These are phyloP conservation scores for Acholoe squamosa DNA, from an alignment of 2,888 invertebrate genomes.

Conservation along the genomic window DNA sequence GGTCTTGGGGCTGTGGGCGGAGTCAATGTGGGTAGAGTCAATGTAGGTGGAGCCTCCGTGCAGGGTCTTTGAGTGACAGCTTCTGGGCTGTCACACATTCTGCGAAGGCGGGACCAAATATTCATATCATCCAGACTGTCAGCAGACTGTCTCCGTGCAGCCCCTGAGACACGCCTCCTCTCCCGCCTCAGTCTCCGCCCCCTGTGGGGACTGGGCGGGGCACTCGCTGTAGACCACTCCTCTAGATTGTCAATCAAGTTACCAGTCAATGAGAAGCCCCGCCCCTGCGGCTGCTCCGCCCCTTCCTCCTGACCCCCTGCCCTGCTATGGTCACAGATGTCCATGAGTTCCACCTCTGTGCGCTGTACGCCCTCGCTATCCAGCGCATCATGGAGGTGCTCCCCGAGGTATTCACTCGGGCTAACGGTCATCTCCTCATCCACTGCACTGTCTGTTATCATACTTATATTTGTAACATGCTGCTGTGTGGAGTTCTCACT, in stretches of 20 bases:
- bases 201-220: conserved; percentile 52
- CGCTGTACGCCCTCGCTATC: background rate
- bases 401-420: background rate
- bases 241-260: conserved; percentile 55
- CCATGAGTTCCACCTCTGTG: conserved; percentile 17
- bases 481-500: no score
- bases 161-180: background rate
- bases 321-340: conserved; percentile 34
- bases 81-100: conserved; percentile 44
- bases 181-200: background rate
- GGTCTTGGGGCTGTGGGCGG: background rate
- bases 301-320: conserved; percentile 2
- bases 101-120: background rate
- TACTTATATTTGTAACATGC: no score
- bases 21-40: background rate
- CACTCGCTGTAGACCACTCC: conserved; percentile 58
- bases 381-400: background rate
- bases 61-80: background rate
- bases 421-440: background rate
- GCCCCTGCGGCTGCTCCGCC: conserved; percentile 1
- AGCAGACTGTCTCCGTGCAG: background rate
- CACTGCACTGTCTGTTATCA: background rate
- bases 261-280: conserved; percentile 39
- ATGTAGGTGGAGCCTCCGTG: background rate
- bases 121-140: conserved; percentile 40